Conservation (phyloP, 1,140 invertebrate genomes). For the Anastrepha ludens region DNA sequence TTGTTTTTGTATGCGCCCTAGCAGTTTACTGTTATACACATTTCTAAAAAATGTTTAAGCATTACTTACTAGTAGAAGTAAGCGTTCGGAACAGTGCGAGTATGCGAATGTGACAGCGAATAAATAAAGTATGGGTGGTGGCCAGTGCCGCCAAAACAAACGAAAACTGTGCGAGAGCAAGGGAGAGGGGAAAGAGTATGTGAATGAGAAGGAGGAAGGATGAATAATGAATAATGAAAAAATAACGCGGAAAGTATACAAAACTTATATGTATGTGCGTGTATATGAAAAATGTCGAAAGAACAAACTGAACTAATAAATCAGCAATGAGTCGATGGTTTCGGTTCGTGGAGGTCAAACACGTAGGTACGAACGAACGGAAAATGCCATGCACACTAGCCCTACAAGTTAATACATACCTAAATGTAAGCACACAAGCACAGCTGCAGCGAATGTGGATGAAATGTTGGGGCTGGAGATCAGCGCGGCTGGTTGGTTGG, state of each 20-base stretch:
- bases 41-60: neutral
- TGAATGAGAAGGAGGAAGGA: neutral
- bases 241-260: neutral
- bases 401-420: no score
- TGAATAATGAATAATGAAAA: neutral
- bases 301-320: constrained; percentile 25
- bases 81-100: neutral
- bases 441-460: neutral
- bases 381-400: neutral
- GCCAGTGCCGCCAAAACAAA: constrained; percentile 40
- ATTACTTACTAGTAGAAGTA: neutral
- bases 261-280: neutral
- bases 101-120: neutral
- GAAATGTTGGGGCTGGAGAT: neutral
- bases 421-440: neutral
- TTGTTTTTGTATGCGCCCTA: neutral
- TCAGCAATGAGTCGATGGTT: neutral
- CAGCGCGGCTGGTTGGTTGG: neutral
- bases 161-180: neutral
- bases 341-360: constrained; percentile 2
- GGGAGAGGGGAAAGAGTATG: neutral
- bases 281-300: neutral
- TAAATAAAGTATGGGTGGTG: neutral
- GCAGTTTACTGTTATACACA: constrained; percentile 38
- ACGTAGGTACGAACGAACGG: neutral